A percentile compares a stretch with the other conserved stretches of the same genome.
These are phyloP conservation scores for Clarias magur DNA, from an alignment of 2,113 vertebrate genomes.

Conservation along the genomic window DNA sequence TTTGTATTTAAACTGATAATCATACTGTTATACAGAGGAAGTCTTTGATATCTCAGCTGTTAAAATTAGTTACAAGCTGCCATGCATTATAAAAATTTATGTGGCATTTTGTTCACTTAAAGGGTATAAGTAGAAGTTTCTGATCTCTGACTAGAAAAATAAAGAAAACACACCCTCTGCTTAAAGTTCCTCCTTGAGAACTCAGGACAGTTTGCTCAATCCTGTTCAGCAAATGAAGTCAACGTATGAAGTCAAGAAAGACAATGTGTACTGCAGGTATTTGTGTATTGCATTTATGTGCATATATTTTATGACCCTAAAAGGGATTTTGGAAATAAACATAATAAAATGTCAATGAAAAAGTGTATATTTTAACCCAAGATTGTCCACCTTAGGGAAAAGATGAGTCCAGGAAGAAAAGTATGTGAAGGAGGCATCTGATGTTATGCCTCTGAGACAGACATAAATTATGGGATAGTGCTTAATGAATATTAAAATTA, in stretches of 20 bases:
- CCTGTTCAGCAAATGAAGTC: background rate
- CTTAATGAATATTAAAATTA: conserved; percentile 94
- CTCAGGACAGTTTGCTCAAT: background rate
- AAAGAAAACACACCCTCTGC: background rate
- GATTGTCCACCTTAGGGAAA: background rate
- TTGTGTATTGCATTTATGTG: background rate
- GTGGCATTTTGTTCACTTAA: background rate
- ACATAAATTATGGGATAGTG: conserved; percentile 86
- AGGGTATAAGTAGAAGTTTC: background rate
- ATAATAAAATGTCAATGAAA: background rate
- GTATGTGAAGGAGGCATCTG: conserved; percentile 59
- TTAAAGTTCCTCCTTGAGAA: background rate
- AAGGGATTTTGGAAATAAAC: background rate
- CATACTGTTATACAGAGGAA: background rate
- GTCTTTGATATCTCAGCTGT: background rate
- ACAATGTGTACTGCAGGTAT: background rate
- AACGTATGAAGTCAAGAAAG: background rate
- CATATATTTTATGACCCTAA: background rate
- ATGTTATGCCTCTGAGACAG: conserved; percentile 91
- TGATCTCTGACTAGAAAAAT: background rate
- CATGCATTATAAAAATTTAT: background rate
- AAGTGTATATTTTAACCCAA: background rate
- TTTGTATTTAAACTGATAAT: background rate
- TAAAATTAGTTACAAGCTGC: background rate
- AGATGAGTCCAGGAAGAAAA: conserved; percentile 56